Conservation (phyloP, 2,888 invertebrate genomes). For the Cantharis lateralis region DNA sequence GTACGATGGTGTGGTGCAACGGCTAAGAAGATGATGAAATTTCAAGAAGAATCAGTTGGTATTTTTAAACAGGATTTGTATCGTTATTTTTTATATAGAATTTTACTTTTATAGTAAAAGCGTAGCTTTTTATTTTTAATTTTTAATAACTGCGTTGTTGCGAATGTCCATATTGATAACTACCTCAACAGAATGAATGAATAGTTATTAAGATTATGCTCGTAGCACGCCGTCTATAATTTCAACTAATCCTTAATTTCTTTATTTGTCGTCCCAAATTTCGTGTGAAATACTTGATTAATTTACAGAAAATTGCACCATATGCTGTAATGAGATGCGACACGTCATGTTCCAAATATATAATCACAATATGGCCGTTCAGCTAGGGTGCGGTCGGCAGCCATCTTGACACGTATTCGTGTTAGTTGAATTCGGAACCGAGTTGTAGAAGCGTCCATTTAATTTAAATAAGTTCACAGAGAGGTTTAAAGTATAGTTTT, state of each 20-base stretch:
- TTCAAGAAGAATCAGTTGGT: neutral
- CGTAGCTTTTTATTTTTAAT: neutral
- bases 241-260: neutral
- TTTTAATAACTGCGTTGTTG: neutral
- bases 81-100: neutral
- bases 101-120: neutral
- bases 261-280: slow-evolving; percentile 11
- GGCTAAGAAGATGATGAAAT: neutral
- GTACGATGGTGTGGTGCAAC: slow-evolving; percentile 12
- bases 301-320: slow-evolving; percentile 27
- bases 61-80: slow-evolving; percentile 13
- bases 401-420: slow-evolving; percentile 24
- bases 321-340: slow-evolving; percentile 21
- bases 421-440: neutral
- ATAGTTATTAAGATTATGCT: neutral
- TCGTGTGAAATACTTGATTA: slow-evolving; percentile 24
- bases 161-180: neutral
- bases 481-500: slow-evolving; percentile 16
- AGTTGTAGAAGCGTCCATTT: neutral
- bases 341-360: slow-evolving; percentile 13
- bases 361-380: slow-evolving; percentile 21
- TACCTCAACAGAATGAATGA: neutral
- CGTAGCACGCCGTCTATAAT: slow-evolving; percentile 1
- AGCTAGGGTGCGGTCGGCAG: slow-evolving; percentile 27
- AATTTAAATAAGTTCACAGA: slow-evolving; percentile 9